These are phyloP conservation scores for Drosophila merina DNA, from an alignment of 2,888 invertebrate species.

Conservation along the genomic window DNA sequence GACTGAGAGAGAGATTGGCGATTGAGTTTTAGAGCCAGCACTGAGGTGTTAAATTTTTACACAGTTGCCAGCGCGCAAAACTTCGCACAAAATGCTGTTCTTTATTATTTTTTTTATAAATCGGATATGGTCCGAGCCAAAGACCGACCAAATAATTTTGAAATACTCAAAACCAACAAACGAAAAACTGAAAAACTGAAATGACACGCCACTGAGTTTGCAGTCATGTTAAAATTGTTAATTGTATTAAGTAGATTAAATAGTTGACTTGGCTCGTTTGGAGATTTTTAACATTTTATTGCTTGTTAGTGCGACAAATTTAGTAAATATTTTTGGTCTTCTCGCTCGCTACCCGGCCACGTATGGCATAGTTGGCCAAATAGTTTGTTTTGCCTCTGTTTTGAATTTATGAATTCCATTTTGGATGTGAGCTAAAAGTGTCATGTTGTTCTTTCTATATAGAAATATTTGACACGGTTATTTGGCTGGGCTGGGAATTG, in stretches of 20 bases:
- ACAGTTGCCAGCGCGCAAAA: slow-evolving; percentile 71
- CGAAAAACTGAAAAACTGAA: slow-evolving; percentile 18
- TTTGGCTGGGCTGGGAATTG: slow-evolving; percentile 44
- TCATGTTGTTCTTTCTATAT: slow-evolving; percentile 67
- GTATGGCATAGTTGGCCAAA: slow-evolving; percentile 44
- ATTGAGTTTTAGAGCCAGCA: slow-evolving; percentile 42
- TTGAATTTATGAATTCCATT: slow-evolving; percentile 73
- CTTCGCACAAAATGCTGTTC: slow-evolving; percentile 46
- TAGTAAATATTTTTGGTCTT: slow-evolving; percentile 73
- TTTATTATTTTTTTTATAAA: slow-evolving; percentile 13
- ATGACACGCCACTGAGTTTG: slow-evolving; percentile 68
- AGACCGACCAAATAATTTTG: slow-evolving; percentile 22
- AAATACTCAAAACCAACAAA: slow-evolving; percentile 23
- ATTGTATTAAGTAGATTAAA: slow-evolving; percentile 83
- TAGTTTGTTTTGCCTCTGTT: slow-evolving; percentile 30
- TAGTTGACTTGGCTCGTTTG: slow-evolving; percentile 70
- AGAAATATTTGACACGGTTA: slow-evolving; percentile 77
- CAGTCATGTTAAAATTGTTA: slow-evolving; percentile 81
- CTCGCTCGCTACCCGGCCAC: slow-evolving; percentile 46
- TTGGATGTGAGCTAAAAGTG: slow-evolving; percentile 67
- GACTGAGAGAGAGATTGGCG: slow-evolving; percentile 50
- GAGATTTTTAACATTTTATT: slow-evolving; percentile 82
- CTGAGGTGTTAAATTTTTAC: slow-evolving; percentile 81
- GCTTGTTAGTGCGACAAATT: slow-evolving; percentile 81
- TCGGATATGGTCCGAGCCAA: slow-evolving; percentile 55